Evolutionary conservation across 2,888 invertebrate species (phyloP).

Genomic region (Halictus quadricinctus): DNA sequence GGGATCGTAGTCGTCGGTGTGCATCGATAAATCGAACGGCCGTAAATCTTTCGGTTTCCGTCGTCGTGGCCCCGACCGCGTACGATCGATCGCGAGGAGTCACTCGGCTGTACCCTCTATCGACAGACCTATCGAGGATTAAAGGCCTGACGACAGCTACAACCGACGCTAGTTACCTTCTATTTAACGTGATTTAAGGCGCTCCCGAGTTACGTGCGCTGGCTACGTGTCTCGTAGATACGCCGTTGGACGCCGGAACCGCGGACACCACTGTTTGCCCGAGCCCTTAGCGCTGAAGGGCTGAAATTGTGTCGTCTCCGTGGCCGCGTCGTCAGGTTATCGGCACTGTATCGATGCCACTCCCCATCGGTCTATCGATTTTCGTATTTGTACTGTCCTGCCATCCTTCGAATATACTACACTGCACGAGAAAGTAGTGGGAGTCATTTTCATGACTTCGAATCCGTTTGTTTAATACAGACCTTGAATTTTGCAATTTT

Average conservation of each 20-base stretch:
- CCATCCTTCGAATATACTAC: background rate
- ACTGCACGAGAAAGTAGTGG: background rate
- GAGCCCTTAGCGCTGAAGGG: background rate
- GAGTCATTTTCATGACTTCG: background rate
- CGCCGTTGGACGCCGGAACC: conserved; percentile 40
- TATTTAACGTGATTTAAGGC: conserved; percentile 70
- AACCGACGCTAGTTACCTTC: conserved; percentile 69
- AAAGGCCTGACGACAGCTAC: conserved; percentile 67
- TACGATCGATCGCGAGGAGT: conserved; percentile 68
- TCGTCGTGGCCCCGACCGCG: conserved; percentile 55
- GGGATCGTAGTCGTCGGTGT: conserved; percentile 51
- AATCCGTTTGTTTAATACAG: background rate
- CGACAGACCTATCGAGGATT: conserved; percentile 68
- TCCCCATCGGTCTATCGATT: conserved; percentile 22
- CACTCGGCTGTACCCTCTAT: conserved; percentile 66
- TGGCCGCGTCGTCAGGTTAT: conserved; percentile 3
- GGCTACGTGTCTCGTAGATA: conserved; percentile 46
- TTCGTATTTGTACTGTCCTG: conserved; percentile 9
- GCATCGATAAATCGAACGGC: conserved; percentile 70
- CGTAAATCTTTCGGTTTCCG: conserved; percentile 70
- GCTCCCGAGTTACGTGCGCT: conserved; percentile 55
- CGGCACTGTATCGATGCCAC: conserved; percentile 26
- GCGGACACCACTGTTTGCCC: conserved; percentile 41
- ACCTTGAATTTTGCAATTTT: background rate
- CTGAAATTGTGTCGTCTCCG: conserved; percentile 54